A percentile compares a stretch with the other conserved stretches of the same genome.
Evolutionary conservation across 1,140 invertebrate genomes (phyloP).

Genomic region (Megalopta genalis): DNA sequence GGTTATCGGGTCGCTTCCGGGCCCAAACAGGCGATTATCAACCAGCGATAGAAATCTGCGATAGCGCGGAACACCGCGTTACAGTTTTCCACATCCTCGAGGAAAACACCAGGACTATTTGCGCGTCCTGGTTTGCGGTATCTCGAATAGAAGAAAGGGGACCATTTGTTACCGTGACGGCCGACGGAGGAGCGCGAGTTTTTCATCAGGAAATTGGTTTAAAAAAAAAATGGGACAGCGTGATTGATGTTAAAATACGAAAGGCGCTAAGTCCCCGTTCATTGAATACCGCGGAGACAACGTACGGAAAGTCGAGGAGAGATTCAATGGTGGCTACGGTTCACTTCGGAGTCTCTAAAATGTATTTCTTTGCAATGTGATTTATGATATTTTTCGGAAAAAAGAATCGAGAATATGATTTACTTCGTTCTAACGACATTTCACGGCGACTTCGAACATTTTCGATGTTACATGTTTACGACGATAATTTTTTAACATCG

Average conservation of each 20-base stretch:
- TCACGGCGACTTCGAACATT: too few relatives aligned
- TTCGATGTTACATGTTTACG: too few relatives aligned
- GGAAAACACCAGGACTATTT: background rate
- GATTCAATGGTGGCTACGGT: too few relatives aligned
- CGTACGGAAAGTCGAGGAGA: too few relatives aligned
- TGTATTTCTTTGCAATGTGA: too few relatives aligned
- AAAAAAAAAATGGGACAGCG: background rate
- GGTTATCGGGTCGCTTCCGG: background rate
- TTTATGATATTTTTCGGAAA: too few relatives aligned
- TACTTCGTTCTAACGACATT: too few relatives aligned
- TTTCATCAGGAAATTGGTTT: background rate
- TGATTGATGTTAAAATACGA: background rate
- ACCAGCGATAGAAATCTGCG: background rate
- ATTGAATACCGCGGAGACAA: background rate
- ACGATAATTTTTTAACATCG: too few relatives aligned
- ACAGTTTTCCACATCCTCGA: background rate
- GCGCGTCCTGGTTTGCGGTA: background rate
- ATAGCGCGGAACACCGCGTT: background rate
- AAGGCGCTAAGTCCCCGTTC: background rate
- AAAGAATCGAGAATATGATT: too few relatives aligned
- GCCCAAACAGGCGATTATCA: background rate
- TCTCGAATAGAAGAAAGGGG: background rate
- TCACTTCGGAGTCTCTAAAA: too few relatives aligned
- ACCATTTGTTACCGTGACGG: background rate
- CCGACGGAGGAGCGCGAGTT: background rate